These are phyloP conservation scores for Paracanthobrama guichenoti DNA, from an alignment of 2,113 vertebrate genomes.

Conservation along the genomic window DNA sequence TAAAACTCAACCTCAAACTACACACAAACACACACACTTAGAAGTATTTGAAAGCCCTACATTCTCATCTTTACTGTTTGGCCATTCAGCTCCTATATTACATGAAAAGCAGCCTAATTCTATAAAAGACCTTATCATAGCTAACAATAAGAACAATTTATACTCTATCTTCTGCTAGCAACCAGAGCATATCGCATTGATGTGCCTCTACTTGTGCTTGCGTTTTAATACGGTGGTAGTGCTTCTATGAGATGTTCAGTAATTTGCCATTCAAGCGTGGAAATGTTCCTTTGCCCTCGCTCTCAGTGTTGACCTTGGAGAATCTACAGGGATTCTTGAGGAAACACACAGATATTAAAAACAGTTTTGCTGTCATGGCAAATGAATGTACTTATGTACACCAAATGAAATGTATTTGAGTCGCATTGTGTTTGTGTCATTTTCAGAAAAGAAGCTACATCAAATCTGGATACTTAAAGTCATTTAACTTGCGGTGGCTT, in stretches of 20 bases:
- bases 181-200: background rate
- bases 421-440: slow-evolving; percentile 8
- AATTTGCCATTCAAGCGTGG: background rate
- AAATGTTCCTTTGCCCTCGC: slow-evolving; percentile 7
- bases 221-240: background rate
- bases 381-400: background rate
- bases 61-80: no score
- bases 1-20: no score
- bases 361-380: slow-evolving; percentile 10
- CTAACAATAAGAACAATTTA: background rate
- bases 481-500: slow-evolving; percentile 6
- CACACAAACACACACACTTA: no score
- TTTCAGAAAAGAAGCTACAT: slow-evolving; percentile 6
- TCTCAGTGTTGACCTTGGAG: slow-evolving; percentile 11
- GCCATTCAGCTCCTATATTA: background rate
- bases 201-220: background rate
- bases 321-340: slow-evolving; percentile 12
- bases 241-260: slow-evolving; percentile 2
- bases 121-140: background rate
- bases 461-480: slow-evolving; percentile 4
- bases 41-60: no score
- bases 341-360: slow-evolving; percentile 18
- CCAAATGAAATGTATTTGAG: slow-evolving; percentile 23
- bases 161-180: background rate
- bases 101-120: background rate